Percentiles rank a stretch among this genome's conserved stretches.
These are phyloP conservation scores for Barypeithes pellucidus DNA, from an alignment of 2,888 invertebrate genomes.

Conservation along the genomic window DNA sequence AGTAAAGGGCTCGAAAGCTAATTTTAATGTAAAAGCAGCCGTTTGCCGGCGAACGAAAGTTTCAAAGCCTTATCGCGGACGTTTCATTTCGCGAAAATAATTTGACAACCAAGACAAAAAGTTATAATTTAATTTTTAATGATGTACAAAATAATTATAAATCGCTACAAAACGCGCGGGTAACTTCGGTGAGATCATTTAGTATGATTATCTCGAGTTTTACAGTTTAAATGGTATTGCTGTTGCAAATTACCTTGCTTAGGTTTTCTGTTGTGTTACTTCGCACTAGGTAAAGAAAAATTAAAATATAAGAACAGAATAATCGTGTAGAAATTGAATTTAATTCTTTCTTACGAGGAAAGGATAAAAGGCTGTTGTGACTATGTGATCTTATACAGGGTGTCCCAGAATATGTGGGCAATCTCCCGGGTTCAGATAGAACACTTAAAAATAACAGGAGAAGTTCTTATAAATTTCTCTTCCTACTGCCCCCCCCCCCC, in stretches of 20 bases:
- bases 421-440: too few species aligned
- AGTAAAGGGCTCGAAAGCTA: constrained; percentile 5
- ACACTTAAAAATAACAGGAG: too few species aligned
- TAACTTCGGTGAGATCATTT: constrained; percentile 3
- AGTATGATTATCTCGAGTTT: constrained; percentile 3
- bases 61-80: background rate
- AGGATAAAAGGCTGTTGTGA: too few species aligned
- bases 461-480: too few species aligned
- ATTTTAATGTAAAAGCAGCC: background rate
- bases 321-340: too few species aligned
- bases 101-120: constrained; percentile 17
- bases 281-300: too few species aligned
- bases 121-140: constrained; percentile 24
- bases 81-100: constrained; percentile 10
- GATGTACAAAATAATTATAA: constrained; percentile 20
- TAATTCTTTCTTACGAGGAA: too few species aligned
- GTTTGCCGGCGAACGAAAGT: background rate
- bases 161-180: background rate
- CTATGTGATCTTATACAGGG: too few species aligned
- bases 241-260: background rate
- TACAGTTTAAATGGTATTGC: background rate
- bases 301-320: too few species aligned
- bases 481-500: too few species aligned
- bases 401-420: too few species aligned
- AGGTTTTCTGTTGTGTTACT: background rate